A percentile compares a stretch with the other conserved stretches of the same genome.
These are phyloP conservation scores for Thrips palmi DNA, from an alignment of 1,140 invertebrate species.

Conservation along the genomic window DNA sequence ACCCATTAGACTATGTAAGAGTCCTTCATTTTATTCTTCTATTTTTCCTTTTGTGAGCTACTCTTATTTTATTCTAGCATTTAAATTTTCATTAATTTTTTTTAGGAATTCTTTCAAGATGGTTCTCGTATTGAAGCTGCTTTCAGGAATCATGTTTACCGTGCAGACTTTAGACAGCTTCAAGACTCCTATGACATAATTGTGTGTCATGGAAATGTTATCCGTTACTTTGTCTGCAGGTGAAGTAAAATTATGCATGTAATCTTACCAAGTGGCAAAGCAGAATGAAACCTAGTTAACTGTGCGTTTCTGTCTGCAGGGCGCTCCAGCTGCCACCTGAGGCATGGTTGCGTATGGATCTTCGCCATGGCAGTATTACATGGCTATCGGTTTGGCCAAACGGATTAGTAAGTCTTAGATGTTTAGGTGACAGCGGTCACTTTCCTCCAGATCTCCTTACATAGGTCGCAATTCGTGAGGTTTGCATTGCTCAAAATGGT, in stretches of 20 bases:
- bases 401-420: conserved; percentile 64
- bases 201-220: conserved; percentile 97
- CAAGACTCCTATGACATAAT: conserved; percentile 79
- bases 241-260: no score
- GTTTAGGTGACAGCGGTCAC: conserved; percentile 75
- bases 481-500: no score
- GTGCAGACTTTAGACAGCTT: conserved; percentile 62
- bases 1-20: conserved; percentile 57
- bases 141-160: conserved; percentile 84
- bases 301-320: conserved; percentile 36
- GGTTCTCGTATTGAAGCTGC: conserved; percentile 93
- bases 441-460: conserved; percentile 57
- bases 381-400: conserved; percentile 70
- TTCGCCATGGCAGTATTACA: conserved; percentile 88
- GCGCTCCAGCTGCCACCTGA: conserved; percentile 94
- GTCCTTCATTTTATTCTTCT: no score
- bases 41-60: no score
- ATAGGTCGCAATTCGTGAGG: no score
- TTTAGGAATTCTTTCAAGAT: conserved; percentile 82
- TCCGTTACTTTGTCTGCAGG: conserved; percentile 93
- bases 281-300: no score
- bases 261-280: conserved; percentile 3
- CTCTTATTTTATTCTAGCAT: no score
- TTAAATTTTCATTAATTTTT: no score
- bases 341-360: conserved; percentile 81